Evolutionary conservation across 2,888 invertebrate species (phyloP).

Genomic region (Octonoba sinensis): DNA sequence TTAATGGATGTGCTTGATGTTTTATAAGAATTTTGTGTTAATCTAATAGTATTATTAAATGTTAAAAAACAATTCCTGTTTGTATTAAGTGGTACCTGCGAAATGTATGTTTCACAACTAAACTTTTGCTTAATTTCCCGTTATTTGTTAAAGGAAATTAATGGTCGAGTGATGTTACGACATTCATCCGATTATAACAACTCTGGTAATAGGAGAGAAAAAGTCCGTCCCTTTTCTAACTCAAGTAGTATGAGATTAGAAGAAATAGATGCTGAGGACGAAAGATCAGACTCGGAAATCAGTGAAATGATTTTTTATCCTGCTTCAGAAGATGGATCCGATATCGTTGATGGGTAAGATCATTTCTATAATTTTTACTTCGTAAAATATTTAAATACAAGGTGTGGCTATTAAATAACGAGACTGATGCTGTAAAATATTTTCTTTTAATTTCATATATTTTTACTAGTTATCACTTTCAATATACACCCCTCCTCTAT

Average conservation of each 20-base stretch:
- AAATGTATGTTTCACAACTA: slow-evolving; percentile 1
- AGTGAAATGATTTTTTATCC: slow-evolving; percentile 80
- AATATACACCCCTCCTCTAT: too few species aligned
- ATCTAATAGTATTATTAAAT: neutral
- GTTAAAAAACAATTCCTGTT: too few species aligned
- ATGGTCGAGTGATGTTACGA: slow-evolving; percentile 12
- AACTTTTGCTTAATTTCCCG: slow-evolving; percentile 15
- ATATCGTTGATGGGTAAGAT: slow-evolving; percentile 64
- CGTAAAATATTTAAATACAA: neutral
- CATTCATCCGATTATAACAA: slow-evolving; percentile 9
- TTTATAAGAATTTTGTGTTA: too few species aligned
- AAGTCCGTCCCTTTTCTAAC: slow-evolving; percentile 55
- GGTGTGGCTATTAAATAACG: too few species aligned
- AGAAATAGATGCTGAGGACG: slow-evolving; percentile 65
- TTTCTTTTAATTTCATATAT: too few species aligned
- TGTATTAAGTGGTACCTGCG: slow-evolving; percentile 3
- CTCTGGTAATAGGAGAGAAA: slow-evolving; percentile 31
- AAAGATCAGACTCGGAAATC: slow-evolving; percentile 78
- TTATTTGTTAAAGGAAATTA: slow-evolving; percentile 5
- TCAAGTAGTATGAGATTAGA: slow-evolving; percentile 60
- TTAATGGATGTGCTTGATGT: too few species aligned
- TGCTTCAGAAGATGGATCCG: slow-evolving; percentile 72
- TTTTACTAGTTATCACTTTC: too few species aligned
- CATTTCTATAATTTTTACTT: neutral
- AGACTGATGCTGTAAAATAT: too few species aligned